A percentile compares a stretch with the other conserved stretches of the same genome.
Evolutionary conservation across 2,888 invertebrate genomes (phyloP).

Genomic region (Drosophila buzzatii): DNA sequence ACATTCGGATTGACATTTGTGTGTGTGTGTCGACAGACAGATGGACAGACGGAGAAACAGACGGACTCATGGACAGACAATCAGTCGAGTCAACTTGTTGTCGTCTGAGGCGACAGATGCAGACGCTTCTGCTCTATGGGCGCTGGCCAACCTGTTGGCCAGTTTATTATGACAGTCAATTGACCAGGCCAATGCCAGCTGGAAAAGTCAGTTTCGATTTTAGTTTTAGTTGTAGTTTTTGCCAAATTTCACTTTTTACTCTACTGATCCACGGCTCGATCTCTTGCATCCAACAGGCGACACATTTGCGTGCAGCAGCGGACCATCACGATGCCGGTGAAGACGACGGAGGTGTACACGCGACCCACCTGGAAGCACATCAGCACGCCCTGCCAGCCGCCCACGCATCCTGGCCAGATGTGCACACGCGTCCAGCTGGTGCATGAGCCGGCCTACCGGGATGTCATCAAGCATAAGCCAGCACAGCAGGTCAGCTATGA

Average conservation of each 20-base stretch:
- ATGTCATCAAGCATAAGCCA: constrained; percentile 85
- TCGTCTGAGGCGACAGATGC: constrained; percentile 16
- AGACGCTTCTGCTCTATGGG: constrained; percentile 46
- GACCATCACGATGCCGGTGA: constrained; percentile 86
- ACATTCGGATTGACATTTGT: constrained; percentile 35
- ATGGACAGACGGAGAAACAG: background rate
- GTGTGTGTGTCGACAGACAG: constrained; percentile 39
- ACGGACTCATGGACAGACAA: constrained; percentile 32
- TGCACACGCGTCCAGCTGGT: constrained; percentile 87
- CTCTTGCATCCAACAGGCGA: constrained; percentile 82
- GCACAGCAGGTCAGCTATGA: constrained; percentile 86
- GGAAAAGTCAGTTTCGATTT: constrained; percentile 63
- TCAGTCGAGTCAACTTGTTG: constrained; percentile 29
- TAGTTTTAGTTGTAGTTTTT: constrained; percentile 36
- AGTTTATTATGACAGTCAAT: constrained; percentile 74
- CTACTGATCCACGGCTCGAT: constrained; percentile 22
- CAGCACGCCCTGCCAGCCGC: constrained; percentile 85
- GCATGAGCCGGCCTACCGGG: constrained; percentile 86
- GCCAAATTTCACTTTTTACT: constrained; percentile 14
- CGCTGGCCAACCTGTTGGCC: constrained; percentile 66
- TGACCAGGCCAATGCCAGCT: constrained; percentile 31
- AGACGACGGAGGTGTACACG: constrained; percentile 86
- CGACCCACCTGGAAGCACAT: constrained; percentile 87
- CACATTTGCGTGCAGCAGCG: constrained; percentile 87
- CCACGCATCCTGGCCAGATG: constrained; percentile 85